Evolutionary conservation across 2,888 invertebrate genomes (phyloP), one percentile per base, ranked within the genome.

Genomic region (Orthosia gothica): DNA sequence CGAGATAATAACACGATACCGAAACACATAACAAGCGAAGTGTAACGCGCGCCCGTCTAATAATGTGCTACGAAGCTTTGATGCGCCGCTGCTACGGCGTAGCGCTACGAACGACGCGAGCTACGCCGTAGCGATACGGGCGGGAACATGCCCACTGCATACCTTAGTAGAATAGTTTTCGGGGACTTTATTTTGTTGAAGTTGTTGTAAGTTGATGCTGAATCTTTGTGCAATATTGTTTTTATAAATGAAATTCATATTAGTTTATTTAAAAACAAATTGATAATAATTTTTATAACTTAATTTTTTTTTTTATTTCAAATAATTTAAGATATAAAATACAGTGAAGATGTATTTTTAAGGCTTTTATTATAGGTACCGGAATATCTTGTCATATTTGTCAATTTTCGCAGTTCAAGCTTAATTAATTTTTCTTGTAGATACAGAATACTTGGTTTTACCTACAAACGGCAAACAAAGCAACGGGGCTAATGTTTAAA

Each of bases 51-150:
- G 89, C 80, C 86, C 82, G 78, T 85, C 81, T 81, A 86, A 84
- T 88, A 88, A 87, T 87, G 79, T 84, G 87, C 87, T 86, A 87
- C 88, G 89, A 82, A 86, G 83, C 88, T 89, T 88, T 89, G 89
- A 90, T 88, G 83, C 82, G 81, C 74, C 74, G 87, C 84, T 86
- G 87, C 84, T 86, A 83, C 87, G 81, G 49, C 70, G 78, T 74
- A 78, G 82, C 82, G 84, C 87, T 87, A 87, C 88, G 82, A 87
- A 85, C 88, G 15, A 50, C 49, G 18, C 15, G 55, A 15, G 55
- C 55, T 55, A 55, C 55, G 55, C 55, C 82, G 76, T 65, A 77
- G 70, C 64, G 55, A 77, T 88, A 79, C 86, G 86, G 87, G 50
- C n/a, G 65, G 40, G 57, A 70, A 57, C 79, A 79, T 64, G 76